phyloP scores from a whole-genome alignment of 2,888 invertebrate genomes.

The Loripinus fragilis region DNA sequence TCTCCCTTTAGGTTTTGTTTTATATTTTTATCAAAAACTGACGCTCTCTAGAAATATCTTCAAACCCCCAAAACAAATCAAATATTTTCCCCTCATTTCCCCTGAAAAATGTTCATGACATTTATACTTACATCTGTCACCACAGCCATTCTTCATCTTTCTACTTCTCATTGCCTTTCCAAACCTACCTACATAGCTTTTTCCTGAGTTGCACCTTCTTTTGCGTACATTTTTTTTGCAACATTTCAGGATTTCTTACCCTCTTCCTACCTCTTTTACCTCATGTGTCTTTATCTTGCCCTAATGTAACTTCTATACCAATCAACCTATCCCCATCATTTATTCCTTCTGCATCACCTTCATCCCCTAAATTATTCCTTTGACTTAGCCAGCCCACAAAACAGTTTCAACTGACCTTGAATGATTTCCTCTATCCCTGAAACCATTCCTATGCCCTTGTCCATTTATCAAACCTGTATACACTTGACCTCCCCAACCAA shows the following conservation, averaged over 20 bases:
- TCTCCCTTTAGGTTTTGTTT: not conserved
- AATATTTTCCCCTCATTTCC: not conserved
- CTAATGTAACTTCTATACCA: not conserved
- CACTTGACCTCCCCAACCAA: not conserved
- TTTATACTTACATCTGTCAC: not conserved
- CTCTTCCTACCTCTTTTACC: not conserved
- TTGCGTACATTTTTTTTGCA: not conserved
- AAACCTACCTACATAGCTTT: not conserved
- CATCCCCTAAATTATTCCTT: too few relatives aligned
- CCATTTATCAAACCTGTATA: not conserved
- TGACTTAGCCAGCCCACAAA: too few relatives aligned
- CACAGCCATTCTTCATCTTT: not conserved
- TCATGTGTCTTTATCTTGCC: not conserved
- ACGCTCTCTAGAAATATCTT: not conserved
- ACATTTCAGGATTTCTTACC: not conserved
- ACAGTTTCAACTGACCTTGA: not conserved
- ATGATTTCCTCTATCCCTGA: not conserved
- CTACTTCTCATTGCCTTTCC: not conserved
- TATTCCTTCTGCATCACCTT: not conserved
- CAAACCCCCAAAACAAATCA: slow-evolving; percentile 9
- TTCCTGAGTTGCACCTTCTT: not conserved
- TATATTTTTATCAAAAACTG: not conserved
- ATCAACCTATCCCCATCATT: not conserved
- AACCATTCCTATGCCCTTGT: not conserved
- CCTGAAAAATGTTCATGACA: not conserved